Percentiles rank a stretch among this genome's conserved stretches.
phyloP scores from a whole-genome alignment of 1,140 invertebrate genomes.

The Popillia japonica region DNA sequence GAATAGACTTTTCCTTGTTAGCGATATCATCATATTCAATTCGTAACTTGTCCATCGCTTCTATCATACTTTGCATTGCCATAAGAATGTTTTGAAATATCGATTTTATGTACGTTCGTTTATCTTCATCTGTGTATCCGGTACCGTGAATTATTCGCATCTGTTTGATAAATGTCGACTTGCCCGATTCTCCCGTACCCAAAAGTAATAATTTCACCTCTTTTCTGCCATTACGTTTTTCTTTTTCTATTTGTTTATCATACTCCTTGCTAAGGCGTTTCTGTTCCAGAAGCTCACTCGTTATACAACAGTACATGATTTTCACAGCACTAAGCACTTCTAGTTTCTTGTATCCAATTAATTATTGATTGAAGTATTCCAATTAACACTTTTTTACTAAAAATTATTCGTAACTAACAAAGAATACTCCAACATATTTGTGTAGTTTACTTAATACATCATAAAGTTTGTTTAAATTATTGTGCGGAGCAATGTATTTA shows the following conservation, averaged over 20 bases:
- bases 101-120: neutral
- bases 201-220: neutral
- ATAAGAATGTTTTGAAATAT: neutral
- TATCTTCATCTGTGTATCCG: constrained; percentile 12
- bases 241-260: neutral
- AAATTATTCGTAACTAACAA: neutral
- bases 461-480: neutral
- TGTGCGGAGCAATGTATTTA: neutral
- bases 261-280: neutral
- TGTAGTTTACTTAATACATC: neutral
- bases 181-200: neutral
- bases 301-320: neutral
- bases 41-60: neutral
- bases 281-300: neutral
- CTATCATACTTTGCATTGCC: neutral
- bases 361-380: neutral
- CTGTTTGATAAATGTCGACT: constrained; percentile 19
- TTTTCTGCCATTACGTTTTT: neutral
- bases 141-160: constrained; percentile 20
- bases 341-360: neutral
- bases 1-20: neutral
- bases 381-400: neutral
- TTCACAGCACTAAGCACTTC: neutral
- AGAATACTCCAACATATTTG: neutral
- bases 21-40: neutral